A percentile compares a stretch with the other conserved stretches of the same genome.
These are phyloP conservation scores for Leptinotarsa defecta DNA, from an alignment of 1,140 invertebrate genomes.

Conservation along the genomic window DNA sequence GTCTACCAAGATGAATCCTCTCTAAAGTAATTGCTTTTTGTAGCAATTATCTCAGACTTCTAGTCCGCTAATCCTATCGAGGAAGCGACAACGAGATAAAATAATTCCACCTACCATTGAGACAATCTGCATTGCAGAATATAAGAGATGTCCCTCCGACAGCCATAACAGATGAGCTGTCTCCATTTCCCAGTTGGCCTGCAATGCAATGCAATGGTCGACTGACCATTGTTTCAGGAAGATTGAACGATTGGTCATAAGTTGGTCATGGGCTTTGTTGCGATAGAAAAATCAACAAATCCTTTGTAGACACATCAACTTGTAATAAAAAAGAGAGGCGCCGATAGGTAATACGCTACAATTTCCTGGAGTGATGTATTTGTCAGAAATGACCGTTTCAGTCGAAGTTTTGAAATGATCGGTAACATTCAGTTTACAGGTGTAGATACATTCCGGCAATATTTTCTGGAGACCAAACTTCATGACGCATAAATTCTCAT, in stretches of 20 bases:
- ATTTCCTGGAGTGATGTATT: not conserved
- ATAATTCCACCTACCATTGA: slow-evolving; percentile 12
- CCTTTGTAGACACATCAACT: not conserved
- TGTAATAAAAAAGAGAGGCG: not conserved
- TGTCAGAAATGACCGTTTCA: not conserved
- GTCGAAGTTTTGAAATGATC: not conserved
- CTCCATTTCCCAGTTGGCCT: not conserved
- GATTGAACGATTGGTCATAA: not conserved
- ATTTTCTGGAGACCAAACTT: too few species aligned
- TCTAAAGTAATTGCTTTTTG: not conserved
- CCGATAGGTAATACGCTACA: not conserved
- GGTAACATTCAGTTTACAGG: not conserved
- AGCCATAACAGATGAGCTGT: slow-evolving; percentile 14
- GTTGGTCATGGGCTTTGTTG: not conserved
- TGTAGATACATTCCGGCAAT: too few species aligned
- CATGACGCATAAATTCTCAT: too few species aligned
- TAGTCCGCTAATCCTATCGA: not conserved
- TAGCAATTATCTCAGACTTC: not conserved
- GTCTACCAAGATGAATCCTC: not conserved
- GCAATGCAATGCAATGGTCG: too few species aligned
- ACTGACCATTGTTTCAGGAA: slow-evolving; percentile 8
- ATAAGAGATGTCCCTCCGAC: slow-evolving; percentile 9
- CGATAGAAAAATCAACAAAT: slow-evolving; percentile 2
- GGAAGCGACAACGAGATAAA: slow-evolving; percentile 9
- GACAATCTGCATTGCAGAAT: slow-evolving; percentile 18